A percentile compares a stretch with the other conserved stretches of the same genome.
Evolutionary conservation across 1,140 invertebrate genomes (phyloP).

Genomic region (Popillia japonica): DNA sequence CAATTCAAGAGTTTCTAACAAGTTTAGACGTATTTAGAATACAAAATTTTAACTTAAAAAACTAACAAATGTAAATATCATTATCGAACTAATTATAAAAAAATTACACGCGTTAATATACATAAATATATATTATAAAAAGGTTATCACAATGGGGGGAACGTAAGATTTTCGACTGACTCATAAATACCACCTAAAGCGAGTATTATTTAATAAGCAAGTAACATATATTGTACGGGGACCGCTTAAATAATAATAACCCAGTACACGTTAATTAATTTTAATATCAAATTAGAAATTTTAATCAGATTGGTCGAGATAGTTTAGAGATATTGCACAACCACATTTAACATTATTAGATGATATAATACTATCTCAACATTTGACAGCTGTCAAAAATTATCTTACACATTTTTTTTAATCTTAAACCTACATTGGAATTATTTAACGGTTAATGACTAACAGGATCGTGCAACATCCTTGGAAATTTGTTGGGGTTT

Average conservation of each 20-base stretch:
- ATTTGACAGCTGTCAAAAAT: background rate
- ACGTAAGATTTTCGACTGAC: background rate
- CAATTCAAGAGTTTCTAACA: background rate
- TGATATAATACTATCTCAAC: too few species aligned
- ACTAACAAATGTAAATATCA: background rate
- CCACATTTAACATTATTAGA: too few species aligned
- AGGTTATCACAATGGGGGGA: background rate
- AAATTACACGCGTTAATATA: background rate
- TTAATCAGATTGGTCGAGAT: background rate
- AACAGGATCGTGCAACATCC: background rate
- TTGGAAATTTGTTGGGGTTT: background rate
- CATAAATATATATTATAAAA: background rate
- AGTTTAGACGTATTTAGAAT: background rate
- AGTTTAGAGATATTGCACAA: background rate
- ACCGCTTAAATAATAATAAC: background rate
- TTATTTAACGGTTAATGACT: too few species aligned
- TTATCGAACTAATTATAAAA: background rate
- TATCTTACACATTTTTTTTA: background rate
- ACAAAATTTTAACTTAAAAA: background rate
- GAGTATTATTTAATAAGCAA: background rate
- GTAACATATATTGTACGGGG: background rate
- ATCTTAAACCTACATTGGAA: background rate
- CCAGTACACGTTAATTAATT: background rate
- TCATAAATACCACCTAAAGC: background rate
- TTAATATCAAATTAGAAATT: background rate